Percentiles rank a stretch among this genome's conserved stretches.
Conservation (phyloP, 2,797 vertebrate species). For the Vireo griseus region DNA sequence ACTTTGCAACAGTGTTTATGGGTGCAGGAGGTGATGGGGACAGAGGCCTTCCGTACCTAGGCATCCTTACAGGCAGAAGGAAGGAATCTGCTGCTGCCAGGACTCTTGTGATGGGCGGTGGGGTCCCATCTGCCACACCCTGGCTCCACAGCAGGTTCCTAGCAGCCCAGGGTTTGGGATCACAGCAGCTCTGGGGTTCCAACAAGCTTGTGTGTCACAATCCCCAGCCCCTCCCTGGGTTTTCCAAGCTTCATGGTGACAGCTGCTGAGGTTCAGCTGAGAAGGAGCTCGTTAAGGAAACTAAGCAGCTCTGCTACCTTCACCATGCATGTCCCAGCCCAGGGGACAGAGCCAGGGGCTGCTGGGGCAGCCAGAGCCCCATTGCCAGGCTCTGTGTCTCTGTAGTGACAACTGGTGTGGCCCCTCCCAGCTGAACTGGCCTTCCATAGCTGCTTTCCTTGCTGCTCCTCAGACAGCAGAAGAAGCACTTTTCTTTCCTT, state of each 20-base stretch:
- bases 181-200: not conserved
- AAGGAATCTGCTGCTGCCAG: not conserved
- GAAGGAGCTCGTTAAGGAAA: not conserved
- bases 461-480: not conserved
- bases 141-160: not conserved
- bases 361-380: not conserved
- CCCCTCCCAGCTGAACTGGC: not conserved
- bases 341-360: not conserved
- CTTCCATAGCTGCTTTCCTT: not conserved
- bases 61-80: not conserved
- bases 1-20: not conserved
- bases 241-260: not conserved
- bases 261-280: not conserved
- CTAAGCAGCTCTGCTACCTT: not conserved
- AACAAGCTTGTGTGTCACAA: rapidly evolving
- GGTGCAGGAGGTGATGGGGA: not conserved
- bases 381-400: not conserved
- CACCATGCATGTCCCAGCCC: rapidly evolving
- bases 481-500: not conserved
- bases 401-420: not conserved
- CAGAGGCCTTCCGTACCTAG: not conserved
- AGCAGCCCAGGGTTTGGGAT: not conserved
- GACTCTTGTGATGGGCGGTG: not conserved
- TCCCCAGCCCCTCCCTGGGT: rapidly evolving
- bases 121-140: not conserved